A percentile compares a stretch with the other conserved stretches of the same genome.
Conservation (phyloP, 2,113 vertebrate species). For the Cisticola juncidis region DNA sequence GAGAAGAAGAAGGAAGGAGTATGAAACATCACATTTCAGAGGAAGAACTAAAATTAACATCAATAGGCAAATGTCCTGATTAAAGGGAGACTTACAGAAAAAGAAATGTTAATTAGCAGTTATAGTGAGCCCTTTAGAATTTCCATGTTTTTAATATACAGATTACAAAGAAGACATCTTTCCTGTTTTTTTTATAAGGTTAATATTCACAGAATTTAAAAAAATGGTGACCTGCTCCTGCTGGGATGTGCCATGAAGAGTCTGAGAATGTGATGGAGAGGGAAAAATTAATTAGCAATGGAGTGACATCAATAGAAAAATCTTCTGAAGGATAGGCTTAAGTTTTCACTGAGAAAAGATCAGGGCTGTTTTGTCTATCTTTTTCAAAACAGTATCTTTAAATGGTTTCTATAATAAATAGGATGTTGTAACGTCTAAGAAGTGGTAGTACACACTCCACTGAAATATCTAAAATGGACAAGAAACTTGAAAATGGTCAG, state of each 20-base stretch:
- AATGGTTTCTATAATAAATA: constrained; percentile 5
- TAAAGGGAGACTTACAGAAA: neutral
- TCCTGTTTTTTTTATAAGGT: neutral
- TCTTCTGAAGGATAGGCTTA: neutral
- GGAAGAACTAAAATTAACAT: neutral
- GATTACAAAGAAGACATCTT: neutral
- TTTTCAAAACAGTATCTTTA: neutral
- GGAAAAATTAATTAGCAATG: neutral
- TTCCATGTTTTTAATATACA: neutral
- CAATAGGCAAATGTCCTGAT: neutral
- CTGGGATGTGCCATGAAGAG: neutral
- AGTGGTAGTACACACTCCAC: neutral
- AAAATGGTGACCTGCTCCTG: neutral
- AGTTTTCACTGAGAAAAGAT: neutral
- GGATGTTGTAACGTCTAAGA: neutral
- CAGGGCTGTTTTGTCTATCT: neutral
- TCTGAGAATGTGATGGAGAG: neutral
- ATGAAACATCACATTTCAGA: neutral
- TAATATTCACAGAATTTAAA: neutral
- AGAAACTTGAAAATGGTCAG: neutral
- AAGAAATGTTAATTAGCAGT: neutral
- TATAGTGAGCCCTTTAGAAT: neutral
- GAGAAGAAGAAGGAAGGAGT: neutral
- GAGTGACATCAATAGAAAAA: neutral
- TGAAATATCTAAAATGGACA: neutral